phyloP scores from a whole-genome alignment of 64 coral and sea anemone genomes.

The Cladopsammia gracilis region DNA sequence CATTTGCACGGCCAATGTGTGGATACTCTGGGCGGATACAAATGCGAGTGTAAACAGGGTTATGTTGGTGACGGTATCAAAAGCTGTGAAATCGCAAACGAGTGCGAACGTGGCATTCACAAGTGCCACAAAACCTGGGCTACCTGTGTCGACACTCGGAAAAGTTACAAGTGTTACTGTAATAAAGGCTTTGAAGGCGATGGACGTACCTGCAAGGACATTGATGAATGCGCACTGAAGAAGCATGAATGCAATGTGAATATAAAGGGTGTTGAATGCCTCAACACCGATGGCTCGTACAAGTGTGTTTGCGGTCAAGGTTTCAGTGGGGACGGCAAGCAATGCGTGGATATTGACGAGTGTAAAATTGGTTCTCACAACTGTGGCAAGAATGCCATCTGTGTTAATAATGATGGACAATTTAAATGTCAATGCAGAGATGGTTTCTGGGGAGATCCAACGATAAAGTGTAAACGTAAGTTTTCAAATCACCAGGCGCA shows the following conservation, averaged over 20 bases:
- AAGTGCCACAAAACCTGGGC: slow-evolving; percentile 21
- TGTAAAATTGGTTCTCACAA: not conserved
- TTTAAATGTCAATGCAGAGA: slow-evolving; percentile 1
- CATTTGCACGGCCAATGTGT: no score
- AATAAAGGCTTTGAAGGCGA: slow-evolving; percentile 17
- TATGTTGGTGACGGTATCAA: slow-evolving; percentile 1
- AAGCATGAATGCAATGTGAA: not conserved
- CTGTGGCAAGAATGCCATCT: not conserved
- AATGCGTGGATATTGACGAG: not conserved
- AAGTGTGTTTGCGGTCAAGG: not conserved
- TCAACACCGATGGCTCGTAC: not conserved
- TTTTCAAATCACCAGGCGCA: not conserved
- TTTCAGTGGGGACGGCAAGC: not conserved
- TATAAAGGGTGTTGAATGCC: not conserved
- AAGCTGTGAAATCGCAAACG: not conserved
- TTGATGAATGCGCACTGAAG: not conserved
- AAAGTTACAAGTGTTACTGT: not conserved
- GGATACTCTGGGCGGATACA: not conserved
- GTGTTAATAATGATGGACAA: not conserved
- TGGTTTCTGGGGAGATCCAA: slow-evolving; percentile 2
- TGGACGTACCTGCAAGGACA: not conserved
- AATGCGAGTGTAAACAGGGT: slow-evolving; percentile 24
- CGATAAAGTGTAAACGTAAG: not conserved
- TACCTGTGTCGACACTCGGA: not conserved
- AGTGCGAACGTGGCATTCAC: slow-evolving; percentile 26